Percentiles rank a stretch among this genome's conserved stretches.
Conservation (phyloP, 2,113 vertebrate genomes). For the Dipodomys merriami region DNA sequence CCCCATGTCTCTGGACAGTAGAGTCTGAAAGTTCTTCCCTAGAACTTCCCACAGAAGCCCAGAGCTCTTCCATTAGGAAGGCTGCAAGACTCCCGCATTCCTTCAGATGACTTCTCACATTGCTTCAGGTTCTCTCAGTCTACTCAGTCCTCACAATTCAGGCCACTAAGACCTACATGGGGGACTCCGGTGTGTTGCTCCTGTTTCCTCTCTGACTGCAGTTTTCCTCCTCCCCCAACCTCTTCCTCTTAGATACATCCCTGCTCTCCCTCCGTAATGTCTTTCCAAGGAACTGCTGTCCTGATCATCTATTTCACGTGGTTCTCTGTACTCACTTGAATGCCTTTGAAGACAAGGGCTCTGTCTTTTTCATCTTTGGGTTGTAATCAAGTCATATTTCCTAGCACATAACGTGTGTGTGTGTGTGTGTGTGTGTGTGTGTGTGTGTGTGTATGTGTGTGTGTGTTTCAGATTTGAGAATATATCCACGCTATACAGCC, state of each 20-base stretch:
- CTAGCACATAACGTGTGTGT: background rate
- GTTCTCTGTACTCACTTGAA: no score
- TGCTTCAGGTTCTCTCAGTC: background rate
- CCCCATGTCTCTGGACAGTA: background rate
- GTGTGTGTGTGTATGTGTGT: no score
- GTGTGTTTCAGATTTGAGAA: background rate
- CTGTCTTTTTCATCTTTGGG: background rate
- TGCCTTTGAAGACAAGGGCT: background rate
- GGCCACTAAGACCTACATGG: no score
- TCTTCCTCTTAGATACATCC: no score
- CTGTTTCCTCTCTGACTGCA: background rate
- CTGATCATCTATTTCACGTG: background rate
- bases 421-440: background rate
- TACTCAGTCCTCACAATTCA: background rate
- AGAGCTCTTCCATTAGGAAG: fast-evolving
- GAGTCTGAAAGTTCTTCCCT: no score
- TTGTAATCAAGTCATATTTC: background rate
- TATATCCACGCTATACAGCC: background rate
- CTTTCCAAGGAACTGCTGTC: background rate
- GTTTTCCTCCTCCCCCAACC: background rate
- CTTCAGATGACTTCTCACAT: no score
- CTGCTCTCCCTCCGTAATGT: background rate
- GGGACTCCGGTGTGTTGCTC: fast-evolving
- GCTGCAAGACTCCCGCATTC: no score
- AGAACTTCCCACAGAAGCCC: background rate